phyloP scores from a whole-genome alignment of 2,113 vertebrate genomes.

The Chroicocephalus ridibundus region DNA sequence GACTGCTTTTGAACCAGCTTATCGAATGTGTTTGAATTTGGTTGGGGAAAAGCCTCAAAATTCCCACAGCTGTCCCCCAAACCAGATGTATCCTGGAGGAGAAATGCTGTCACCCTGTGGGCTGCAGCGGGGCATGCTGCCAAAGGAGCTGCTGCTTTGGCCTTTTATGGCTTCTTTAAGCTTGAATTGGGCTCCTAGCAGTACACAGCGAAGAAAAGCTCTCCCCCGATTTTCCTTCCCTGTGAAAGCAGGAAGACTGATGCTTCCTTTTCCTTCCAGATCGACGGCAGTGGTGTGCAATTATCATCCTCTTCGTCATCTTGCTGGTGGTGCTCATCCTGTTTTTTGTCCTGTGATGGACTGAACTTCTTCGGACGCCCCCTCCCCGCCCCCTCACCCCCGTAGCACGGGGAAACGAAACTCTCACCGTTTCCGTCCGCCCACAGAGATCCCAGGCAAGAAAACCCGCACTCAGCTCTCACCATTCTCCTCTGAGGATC shows the following conservation, averaged over 20 bases:
- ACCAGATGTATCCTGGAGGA: background rate
- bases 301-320: conserved; percentile 85
- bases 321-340: conserved; percentile 90
- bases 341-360: conserved; percentile 86
- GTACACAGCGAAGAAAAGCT: background rate
- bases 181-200: background rate
- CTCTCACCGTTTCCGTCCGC: background rate
- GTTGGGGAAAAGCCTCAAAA: background rate
- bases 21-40: background rate
- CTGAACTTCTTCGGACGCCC: background rate
- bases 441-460: background rate
- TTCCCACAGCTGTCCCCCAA: background rate
- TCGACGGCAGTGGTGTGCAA: conserved; percentile 96
- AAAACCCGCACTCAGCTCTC: background rate
- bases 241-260: background rate
- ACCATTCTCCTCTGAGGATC: background rate
- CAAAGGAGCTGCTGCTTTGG: background rate
- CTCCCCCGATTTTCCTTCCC: background rate
- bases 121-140: background rate
- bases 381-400: background rate
- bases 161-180: background rate
- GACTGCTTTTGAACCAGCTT: background rate
- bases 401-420: background rate
- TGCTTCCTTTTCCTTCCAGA: conserved; percentile 76
- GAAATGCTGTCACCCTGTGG: rapidly evolving